Conservation (phyloP, 2,888 invertebrate species). For the Rotaria magnacalcarata region DNA sequence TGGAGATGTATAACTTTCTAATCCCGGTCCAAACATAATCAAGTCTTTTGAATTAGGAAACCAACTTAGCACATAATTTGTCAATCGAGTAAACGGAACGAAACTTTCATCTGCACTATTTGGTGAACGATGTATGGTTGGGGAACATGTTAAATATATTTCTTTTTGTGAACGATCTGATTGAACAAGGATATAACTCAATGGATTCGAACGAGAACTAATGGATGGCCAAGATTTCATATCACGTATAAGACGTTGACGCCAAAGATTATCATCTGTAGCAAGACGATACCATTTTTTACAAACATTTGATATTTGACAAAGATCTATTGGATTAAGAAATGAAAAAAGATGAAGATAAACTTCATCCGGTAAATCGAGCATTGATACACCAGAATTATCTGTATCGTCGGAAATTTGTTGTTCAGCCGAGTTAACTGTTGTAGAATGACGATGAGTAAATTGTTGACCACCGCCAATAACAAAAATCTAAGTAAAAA, state of each 20-base stretch:
- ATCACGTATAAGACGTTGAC: not conserved
- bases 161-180: conserved; percentile 36
- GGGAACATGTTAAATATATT: not conserved
- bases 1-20: conserved; percentile 41
- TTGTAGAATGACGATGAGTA: not conserved
- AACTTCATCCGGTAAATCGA: conserved; percentile 28
- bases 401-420: not conserved
- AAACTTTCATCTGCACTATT: not conserved
- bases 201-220: not conserved
- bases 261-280: conserved; percentile 1
- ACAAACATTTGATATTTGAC: conserved; percentile 19
- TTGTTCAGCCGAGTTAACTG: not conserved
- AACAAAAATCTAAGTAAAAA: not conserved
- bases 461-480: conserved; percentile 21
- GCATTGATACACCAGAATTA: not conserved
- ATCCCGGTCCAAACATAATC: conserved; percentile 43
- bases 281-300: conserved; percentile 11
- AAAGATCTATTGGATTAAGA: not conserved
- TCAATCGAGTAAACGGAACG: not conserved
- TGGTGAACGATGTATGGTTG: not conserved
- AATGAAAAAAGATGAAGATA: conserved; percentile 25
- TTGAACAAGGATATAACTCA: conserved; percentile 22
- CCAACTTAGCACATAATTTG: not conserved
- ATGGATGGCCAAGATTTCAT: not conserved
- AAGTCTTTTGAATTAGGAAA: not conserved